Percentiles rank a stretch among this genome's conserved stretches.
phyloP scores from a whole-genome alignment of 2,888 invertebrate species.

The Aquatica leii region DNA sequence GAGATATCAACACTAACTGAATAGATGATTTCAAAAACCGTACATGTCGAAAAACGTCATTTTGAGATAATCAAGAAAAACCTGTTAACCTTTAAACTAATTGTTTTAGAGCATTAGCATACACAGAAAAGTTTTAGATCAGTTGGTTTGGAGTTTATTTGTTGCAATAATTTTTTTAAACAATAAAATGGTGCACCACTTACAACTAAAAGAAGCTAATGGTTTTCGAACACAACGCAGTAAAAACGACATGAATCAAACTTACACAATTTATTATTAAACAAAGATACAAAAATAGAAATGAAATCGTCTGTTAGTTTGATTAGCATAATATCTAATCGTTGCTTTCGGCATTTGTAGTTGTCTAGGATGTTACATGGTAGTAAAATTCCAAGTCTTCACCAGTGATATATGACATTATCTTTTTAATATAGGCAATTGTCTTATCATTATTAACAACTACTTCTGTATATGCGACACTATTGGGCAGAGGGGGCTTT shows the following conservation, averaged over 20 bases:
- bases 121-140: constrained; percentile 14
- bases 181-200: constrained; percentile 1
- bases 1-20: too few species aligned
- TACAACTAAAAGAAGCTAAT: neutral
- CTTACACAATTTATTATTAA: neutral
- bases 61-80: constrained; percentile 22
- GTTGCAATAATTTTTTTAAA: neutral
- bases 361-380: too few species aligned
- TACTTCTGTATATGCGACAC: constrained; percentile 19
- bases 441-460: constrained; percentile 36
- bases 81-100: constrained; percentile 10
- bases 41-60: constrained; percentile 22
- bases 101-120: neutral
- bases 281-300: too few species aligned
- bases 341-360: too few species aligned
- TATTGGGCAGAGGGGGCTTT: too few species aligned
- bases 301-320: neutral
- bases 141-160: neutral
- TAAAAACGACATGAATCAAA: neutral
- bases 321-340: constrained; percentile 17
- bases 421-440: constrained; percentile 30
- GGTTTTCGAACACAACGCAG: too few species aligned
- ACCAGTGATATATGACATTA: too few species aligned
- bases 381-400: too few species aligned
- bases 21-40: constrained; percentile 25